A percentile compares a stretch with the other conserved stretches of the same genome.
Evolutionary conservation across 1,140 invertebrate genomes (phyloP).

Genomic region (Nixonia krombeini): DNA sequence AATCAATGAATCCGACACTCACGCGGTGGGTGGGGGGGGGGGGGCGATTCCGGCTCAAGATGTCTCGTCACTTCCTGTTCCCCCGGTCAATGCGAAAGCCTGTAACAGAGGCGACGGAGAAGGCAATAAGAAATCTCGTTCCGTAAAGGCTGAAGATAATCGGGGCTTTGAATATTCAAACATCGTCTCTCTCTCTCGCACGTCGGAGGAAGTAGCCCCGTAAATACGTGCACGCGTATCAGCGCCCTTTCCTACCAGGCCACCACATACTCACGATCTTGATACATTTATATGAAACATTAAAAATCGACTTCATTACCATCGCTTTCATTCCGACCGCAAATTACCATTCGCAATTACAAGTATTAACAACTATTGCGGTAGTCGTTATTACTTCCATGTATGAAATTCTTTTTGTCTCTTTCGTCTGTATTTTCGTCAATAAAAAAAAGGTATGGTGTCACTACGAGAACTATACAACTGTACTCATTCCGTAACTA

Average conservation of each 20-base stretch:
- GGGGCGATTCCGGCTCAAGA: conserved; percentile 42
- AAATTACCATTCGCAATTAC: no score
- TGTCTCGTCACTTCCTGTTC: conserved; percentile 47
- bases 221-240: conserved; percentile 31
- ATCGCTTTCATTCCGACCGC: no score
- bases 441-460: no score
- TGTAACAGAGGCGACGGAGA: conserved; percentile 33
- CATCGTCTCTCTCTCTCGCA: conserved; percentile 26
- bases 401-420: no score
- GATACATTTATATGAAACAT: conserved; percentile 2
- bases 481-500: no score
- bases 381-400: no score
- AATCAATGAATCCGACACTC: conserved; percentile 50
- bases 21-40: conserved; percentile 28
- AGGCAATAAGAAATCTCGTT: conserved; percentile 44
- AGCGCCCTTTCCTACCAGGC: conserved; percentile 1
- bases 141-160: conserved; percentile 40
- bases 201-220: conserved; percentile 20
- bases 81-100: conserved; percentile 42
- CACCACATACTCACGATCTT: not conserved
- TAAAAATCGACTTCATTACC: no score
- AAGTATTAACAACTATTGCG: no score
- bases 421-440: no score
- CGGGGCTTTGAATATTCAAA: conserved; percentile 45
- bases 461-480: no score